Evolutionary conservation across 2,888 invertebrate species (phyloP), one percentile per base, ranked within the genome.

Genomic region (Hoplodrina blanda): DNA sequence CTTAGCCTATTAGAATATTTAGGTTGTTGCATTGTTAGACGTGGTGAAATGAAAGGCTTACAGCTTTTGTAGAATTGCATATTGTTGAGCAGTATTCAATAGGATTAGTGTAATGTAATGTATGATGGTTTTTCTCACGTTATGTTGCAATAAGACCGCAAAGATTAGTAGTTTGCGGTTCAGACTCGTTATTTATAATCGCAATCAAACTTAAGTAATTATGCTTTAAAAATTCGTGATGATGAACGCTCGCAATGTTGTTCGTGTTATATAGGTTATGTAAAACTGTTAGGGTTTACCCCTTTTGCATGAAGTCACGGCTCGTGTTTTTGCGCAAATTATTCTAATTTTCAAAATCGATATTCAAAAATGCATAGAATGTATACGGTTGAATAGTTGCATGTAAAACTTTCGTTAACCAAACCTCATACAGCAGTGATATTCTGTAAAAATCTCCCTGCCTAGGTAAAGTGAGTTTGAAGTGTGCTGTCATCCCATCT

Each of bases 1-100:
- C 65, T 87, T 87, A 87, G 87, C 88, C 85, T 87, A 89, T 89
- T 89, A 86, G 83, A 83, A 85, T 86, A 88, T 88, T 85, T 83
- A 79, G 84, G 86, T 84, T 87, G 75, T 75, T 79, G 75, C 74
- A 83, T 80, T 84, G 84, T 85, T 60, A 63, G 46, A 73, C 72
- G 62, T 76, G 73, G 66, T 81, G 61, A 79, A 73, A 74, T 78
- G 59, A 72, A 67, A 74, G 71, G 46, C 56, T 69, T 66, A 74
- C 57, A 53, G 70, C 70, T 80, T 79, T 74, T 78, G 80, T 77
- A 66, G 65, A 69, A 76, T 84, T 76, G 61, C 73, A 78, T 83
- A 71, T 74, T 65, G 78, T 76, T 79, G 76, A 78, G 61, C 61
- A 62, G 74, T 76, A 72, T 84, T 80, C 75, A 79, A 78, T 76